These are phyloP conservation scores for Pelobates fuscus DNA, from an alignment of 2,113 vertebrate genomes.

Conservation along the genomic window DNA sequence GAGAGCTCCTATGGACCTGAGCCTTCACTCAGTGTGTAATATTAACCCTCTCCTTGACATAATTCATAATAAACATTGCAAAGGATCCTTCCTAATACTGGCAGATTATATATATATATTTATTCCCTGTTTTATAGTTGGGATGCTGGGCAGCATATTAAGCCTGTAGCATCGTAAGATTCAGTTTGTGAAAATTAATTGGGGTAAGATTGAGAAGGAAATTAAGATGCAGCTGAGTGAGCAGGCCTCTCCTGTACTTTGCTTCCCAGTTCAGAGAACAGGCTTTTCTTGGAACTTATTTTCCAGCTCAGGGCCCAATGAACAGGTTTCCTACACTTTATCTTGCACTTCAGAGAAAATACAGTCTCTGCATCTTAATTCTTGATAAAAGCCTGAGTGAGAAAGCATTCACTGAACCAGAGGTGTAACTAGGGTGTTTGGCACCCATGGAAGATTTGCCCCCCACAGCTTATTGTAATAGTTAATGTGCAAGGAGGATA, in stretches of 20 bases:
- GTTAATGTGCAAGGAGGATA: no score
- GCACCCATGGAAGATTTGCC: no score
- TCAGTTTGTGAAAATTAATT: constrained; percentile 88
- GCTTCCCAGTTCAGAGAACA: neutral
- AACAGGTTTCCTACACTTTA: neutral
- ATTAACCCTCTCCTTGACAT: constrained; percentile 51
- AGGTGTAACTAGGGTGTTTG: no score
- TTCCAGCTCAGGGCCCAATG: neutral
- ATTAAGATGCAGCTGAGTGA: constrained; percentile 79
- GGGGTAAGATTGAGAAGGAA: constrained; percentile 89
- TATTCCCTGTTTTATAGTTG: constrained; percentile 62
- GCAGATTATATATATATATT: no score
- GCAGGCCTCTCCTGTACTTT: constrained; percentile 73
- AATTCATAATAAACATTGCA: constrained; percentile 54
- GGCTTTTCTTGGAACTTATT: constrained; percentile 69
- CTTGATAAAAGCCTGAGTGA: no score
- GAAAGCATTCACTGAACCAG: no score
- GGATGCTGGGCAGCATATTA: constrained; percentile 60
- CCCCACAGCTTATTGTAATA: no score
- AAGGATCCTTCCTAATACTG: no score
- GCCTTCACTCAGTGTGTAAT: neutral
- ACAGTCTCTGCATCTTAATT: no score
- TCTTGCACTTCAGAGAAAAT: neutral
- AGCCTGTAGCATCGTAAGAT: constrained; percentile 69
- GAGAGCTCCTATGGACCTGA: neutral